A percentile compares a stretch with the other conserved stretches of the same genome.
Conservation (phyloP, 2,113 vertebrate species). For the Hyperopisus bebe region DNA sequence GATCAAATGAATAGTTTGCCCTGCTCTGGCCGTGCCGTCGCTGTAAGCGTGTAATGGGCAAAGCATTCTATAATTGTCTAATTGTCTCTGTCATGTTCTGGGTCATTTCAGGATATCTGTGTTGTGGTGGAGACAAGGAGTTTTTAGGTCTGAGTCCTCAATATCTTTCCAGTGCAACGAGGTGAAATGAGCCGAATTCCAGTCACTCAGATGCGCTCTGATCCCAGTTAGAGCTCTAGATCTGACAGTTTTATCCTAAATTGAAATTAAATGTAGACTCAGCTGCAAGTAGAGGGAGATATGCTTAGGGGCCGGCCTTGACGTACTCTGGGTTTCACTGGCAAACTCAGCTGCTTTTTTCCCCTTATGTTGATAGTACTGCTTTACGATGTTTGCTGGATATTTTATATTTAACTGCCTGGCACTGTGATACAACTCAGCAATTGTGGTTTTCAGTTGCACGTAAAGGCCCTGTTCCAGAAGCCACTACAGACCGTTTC, state of each 20-base stretch:
- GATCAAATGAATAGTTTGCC: not conserved
- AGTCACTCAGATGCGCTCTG: not conserved
- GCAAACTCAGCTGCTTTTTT: conserved; percentile 1
- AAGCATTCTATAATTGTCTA: not conserved
- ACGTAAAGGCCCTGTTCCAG: not conserved
- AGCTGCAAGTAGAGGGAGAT: not conserved
- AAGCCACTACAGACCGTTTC: not conserved
- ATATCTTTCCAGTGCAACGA: not conserved
- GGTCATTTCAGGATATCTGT: not conserved
- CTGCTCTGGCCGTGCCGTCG: not conserved
- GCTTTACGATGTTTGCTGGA: not conserved
- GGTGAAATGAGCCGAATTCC: not conserved
- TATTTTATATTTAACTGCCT: not conserved
- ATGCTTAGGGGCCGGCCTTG: not conserved
- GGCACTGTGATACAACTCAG: not conserved
- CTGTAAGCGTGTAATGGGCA: not conserved
- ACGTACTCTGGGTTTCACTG: not conserved
- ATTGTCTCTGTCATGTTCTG: not conserved
- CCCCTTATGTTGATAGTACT: not conserved
- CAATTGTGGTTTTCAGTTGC: not conserved
- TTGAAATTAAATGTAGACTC: not conserved
- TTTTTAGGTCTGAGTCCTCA: not conserved
- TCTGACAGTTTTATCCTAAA: not conserved
- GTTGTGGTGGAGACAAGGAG: not conserved
- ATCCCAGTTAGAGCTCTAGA: not conserved